Conservation (phyloP, 2,113 vertebrate species). For the Pagrus major region DNA sequence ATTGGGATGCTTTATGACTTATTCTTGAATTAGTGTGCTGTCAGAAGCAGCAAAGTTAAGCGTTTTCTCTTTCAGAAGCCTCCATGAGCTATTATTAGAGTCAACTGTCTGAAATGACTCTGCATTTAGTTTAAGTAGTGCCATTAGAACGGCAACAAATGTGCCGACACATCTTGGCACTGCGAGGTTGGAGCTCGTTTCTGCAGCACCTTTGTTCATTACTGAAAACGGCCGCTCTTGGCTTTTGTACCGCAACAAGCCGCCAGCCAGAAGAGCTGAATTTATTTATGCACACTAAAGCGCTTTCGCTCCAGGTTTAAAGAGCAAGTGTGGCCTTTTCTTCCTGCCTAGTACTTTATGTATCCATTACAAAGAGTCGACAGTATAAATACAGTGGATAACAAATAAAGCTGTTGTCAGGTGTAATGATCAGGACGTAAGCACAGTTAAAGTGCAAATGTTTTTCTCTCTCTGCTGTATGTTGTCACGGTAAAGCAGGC, state of each 20-base stretch:
- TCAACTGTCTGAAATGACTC: conserved; percentile 58
- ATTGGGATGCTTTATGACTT: neutral
- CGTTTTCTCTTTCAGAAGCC: conserved; percentile 33
- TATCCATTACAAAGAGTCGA: conserved; percentile 41
- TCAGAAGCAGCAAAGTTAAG: conserved; percentile 28
- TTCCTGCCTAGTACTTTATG: conserved; percentile 30
- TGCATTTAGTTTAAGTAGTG: conserved; percentile 62
- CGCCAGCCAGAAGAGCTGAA: conserved; percentile 56
- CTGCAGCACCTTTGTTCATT: conserved; percentile 69
- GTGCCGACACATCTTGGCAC: conserved; percentile 72
- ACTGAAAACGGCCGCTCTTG: conserved; percentile 64
- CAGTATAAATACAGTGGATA: conserved; percentile 38
- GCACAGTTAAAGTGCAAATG: neutral
- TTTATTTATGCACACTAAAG: conserved; percentile 71
- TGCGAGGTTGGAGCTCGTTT: conserved; percentile 4
- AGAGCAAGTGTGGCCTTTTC: conserved; percentile 48
- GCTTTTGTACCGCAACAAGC: conserved; percentile 41
- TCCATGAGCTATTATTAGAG: conserved; percentile 42
- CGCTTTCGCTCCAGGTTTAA: conserved; percentile 57
- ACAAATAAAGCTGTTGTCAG: conserved; percentile 26
- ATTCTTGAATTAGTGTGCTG: conserved; percentile 26
- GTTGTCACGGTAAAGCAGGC: neutral
- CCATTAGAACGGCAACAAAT: conserved; percentile 62
- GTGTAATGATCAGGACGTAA: neutral
- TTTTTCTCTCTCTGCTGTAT: neutral